Evolutionary conservation across 2,113 vertebrate species (phyloP), one percentile per base, ranked within the genome.

Genomic region (Thomomys bottae): DNA sequence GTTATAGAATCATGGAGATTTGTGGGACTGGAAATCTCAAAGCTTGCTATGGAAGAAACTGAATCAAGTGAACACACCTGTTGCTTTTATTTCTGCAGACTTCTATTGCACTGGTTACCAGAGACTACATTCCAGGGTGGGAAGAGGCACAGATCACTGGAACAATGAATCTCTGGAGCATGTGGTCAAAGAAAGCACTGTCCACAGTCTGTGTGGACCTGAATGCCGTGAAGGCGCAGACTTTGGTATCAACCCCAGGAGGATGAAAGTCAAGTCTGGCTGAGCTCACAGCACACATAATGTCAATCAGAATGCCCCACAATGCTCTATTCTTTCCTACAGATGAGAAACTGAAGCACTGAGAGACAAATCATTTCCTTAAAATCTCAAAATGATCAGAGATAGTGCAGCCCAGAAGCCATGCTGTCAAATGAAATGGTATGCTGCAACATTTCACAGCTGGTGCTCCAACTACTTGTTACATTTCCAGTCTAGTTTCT

Each of bases 361-460:
- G 57, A 75, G 32, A 85, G 49, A 61, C 4, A 2, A 34, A 12
- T 34, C 20, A 80, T 32, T 67, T 78, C 61, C 49, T 26, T n/a
- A 23, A n/a, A 34, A 26, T n/a, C 26, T 24, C 61, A 23, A 67
- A 49, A 57, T 15, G 45, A 14, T 24, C 10, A 21, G 32, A 12
- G 8, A 8, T 20, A 72, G 6, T 59, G n/a, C 2, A 63, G 49
- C 6, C 4, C 4, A 14, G 54, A 36, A 12, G 4, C 64, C 64
- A 3, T 30, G 30, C 4, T 75, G 24, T 34, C 63, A n/a, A 24
- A 32, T 0, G 5, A n/a, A 24, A 32, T 0, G 5, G 0, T 7
- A 34, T 2, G 8, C 0, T 61, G 21, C 59, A 79, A 64, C 36
- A 40, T 40, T 84, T 87, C 40, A 17, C 49, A 54, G 49, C 49